Evolutionary conservation across 2,113 vertebrate species (phyloP).

Genomic region (Paramormyrops kingsleyae): DNA sequence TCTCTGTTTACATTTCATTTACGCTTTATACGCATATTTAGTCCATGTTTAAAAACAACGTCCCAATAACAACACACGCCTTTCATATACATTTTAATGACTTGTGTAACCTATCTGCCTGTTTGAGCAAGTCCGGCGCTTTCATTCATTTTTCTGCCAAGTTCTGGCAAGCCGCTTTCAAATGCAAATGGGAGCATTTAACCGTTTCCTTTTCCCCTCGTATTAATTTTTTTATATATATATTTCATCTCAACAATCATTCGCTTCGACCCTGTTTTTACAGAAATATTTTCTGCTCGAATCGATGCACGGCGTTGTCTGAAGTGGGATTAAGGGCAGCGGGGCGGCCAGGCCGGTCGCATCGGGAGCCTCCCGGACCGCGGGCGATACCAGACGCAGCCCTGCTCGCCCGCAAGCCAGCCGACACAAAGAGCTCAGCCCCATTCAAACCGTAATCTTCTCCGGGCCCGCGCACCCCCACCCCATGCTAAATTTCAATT

Average conservation of each 20-base stretch:
- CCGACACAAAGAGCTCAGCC: conserved; percentile 69
- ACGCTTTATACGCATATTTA: not conserved
- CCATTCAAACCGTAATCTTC: conserved; percentile 63
- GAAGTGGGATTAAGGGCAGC: conserved; percentile 59
- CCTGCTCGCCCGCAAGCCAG: conserved; percentile 54
- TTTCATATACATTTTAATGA: not conserved
- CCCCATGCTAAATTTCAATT: conserved; percentile 75
- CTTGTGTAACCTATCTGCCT: conserved; percentile 39
- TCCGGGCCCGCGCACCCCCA: conserved; percentile 61
- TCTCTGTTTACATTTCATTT: not conserved
- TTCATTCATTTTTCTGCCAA: conserved; percentile 36
- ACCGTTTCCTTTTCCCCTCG: conserved; percentile 7
- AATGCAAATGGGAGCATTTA: conserved; percentile 48
- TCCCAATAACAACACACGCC: not conserved
- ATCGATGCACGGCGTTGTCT: conserved; percentile 21
- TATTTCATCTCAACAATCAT: not conserved
- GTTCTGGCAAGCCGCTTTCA: conserved; percentile 56
- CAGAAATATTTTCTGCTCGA: not conserved
- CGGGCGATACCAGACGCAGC: conserved; percentile 61
- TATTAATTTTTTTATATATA: not conserved
- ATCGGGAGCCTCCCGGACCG: conserved; percentile 55
- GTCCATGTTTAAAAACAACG: not conserved
- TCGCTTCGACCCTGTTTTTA: not conserved
- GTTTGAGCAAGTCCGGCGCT: conserved; percentile 36
- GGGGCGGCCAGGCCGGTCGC: conserved; percentile 45